Conservation (phyloP, 2,888 invertebrate species). For the Drosophila mimetica region DNA sequence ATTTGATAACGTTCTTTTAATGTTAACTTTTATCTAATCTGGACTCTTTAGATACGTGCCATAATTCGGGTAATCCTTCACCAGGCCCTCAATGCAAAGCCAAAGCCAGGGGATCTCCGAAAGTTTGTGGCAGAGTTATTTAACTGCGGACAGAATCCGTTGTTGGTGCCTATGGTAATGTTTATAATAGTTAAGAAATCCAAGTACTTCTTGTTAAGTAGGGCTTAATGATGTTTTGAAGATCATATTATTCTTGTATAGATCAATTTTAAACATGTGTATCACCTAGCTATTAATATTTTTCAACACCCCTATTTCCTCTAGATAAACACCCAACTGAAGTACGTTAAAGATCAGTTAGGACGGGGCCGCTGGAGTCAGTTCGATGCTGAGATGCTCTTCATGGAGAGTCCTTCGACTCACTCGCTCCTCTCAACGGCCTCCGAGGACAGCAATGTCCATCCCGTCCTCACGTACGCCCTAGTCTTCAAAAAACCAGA, state of each 20-base stretch:
- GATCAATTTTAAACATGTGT: too few species aligned
- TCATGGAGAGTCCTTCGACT: constrained; percentile 61
- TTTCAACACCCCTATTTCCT: not conserved
- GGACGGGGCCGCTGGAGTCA: constrained; percentile 64
- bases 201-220: too few species aligned
- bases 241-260: too few species aligned
- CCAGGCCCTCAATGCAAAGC: constrained; percentile 65
- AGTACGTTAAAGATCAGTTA: constrained; percentile 64
- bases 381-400: constrained; percentile 69
- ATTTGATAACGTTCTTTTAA: not conserved
- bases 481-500: constrained; percentile 66
- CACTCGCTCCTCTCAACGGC: constrained; percentile 67
- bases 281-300: too few species aligned
- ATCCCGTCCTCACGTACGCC: constrained; percentile 69
- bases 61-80: constrained; percentile 74
- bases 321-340: constrained; percentile 69
- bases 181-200: too few species aligned
- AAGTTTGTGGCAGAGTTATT: constrained; percentile 69
- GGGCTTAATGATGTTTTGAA: too few species aligned
- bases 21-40: fast-evolving
- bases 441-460: constrained; percentile 53
- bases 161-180: constrained; percentile 67
- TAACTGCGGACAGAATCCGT: constrained; percentile 55
- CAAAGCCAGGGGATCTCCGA: constrained; percentile 56
- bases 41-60: constrained; percentile 65